phyloP scores from a whole-genome alignment of 1,140 invertebrate genomes.

The Zaprionus lachaisei region DNA sequence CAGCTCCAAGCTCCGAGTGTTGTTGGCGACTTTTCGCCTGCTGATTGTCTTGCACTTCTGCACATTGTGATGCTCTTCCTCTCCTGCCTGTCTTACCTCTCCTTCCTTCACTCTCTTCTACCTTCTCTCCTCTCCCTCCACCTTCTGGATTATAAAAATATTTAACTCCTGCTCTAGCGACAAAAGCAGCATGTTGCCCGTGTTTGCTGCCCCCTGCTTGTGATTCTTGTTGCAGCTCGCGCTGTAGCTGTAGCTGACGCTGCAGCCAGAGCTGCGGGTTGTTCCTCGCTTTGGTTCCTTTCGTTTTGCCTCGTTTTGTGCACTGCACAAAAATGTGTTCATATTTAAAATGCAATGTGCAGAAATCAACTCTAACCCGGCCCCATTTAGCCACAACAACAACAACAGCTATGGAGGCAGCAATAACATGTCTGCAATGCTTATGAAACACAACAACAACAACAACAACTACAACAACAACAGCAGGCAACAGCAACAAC shows the following conservation, averaged over 20 bases:
- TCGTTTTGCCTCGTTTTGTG: neutral
- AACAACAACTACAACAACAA: slow-evolving; percentile 10
- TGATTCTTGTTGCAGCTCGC: slow-evolving; percentile 15
- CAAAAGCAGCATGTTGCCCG: slow-evolving; percentile 42
- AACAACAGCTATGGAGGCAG: slow-evolving; percentile 1
- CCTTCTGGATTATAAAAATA: slow-evolving; percentile 26
- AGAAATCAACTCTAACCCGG: slow-evolving; percentile 68
- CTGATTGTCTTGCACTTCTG: slow-evolving; percentile 51
- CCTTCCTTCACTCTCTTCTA: neutral
- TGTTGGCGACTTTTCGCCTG: slow-evolving; percentile 8
- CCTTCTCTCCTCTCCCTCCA: neutral
- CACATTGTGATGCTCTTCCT: neutral
- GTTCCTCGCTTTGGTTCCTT: neutral
- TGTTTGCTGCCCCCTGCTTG: slow-evolving; percentile 19
- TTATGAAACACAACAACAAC: slow-evolving; percentile 52
- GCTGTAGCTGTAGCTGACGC: slow-evolving; percentile 9
- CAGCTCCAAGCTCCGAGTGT: neutral
- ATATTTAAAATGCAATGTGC: slow-evolving; percentile 56
- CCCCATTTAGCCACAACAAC: slow-evolving; percentile 56
- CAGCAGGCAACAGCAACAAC: slow-evolving; percentile 4
- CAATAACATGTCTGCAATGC: slow-evolving; percentile 34
- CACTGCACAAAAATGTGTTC: slow-evolving; percentile 51
- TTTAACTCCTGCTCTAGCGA: slow-evolving; percentile 49
- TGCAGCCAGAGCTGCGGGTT: slow-evolving; percentile 53
- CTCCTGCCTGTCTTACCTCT: neutral